Percentiles rank a stretch among this genome's conserved stretches.
Conservation (phyloP, 2,113 vertebrate genomes). For the Pelodiscus sinensis region DNA sequence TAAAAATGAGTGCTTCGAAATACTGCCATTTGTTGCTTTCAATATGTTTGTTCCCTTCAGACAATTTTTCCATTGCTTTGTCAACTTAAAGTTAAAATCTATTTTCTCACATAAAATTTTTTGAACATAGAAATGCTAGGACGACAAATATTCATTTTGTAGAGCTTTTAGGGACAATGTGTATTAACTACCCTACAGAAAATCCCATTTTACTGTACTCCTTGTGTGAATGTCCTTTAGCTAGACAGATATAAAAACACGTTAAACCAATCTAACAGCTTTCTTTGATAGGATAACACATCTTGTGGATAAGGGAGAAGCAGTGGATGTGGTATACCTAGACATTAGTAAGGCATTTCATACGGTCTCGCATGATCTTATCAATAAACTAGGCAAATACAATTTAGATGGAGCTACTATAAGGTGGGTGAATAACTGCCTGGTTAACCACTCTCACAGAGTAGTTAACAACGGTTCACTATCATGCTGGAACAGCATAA, state of each 20-base stretch:
- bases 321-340: too few relatives aligned
- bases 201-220: background rate
- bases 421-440: too few relatives aligned
- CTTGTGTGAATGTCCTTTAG: background rate
- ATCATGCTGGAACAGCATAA: too few relatives aligned
- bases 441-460: too few relatives aligned
- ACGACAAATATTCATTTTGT: background rate
- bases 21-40: background rate
- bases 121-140: background rate
- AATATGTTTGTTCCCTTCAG: accelerated
- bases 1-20: background rate
- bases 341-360: too few relatives aligned
- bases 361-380: too few relatives aligned
- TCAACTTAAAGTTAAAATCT: background rate
- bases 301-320: too few relatives aligned
- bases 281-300: too few relatives aligned
- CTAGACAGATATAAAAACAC: accelerated
- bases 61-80: background rate
- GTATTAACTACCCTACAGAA: background rate
- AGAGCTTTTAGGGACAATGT: background rate
- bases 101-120: background rate
- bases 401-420: too few relatives aligned
- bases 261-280: too few relatives aligned
- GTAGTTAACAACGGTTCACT: too few relatives aligned
- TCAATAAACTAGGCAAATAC: too few relatives aligned